phyloP scores from a whole-genome alignment of 2,113 vertebrate genomes.

The Nothocercus julius region DNA sequence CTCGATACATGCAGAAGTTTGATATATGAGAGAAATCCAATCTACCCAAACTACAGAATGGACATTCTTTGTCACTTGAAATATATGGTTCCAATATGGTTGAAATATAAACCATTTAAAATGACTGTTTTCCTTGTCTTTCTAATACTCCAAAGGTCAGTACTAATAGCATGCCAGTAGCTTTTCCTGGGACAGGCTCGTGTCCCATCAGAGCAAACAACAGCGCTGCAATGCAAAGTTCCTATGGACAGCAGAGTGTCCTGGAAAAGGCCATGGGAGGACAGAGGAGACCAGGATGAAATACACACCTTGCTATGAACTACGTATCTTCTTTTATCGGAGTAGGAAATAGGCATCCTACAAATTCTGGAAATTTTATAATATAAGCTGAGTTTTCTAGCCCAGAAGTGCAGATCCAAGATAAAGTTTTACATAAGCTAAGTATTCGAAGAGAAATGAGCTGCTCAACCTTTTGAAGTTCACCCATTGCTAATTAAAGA shows the following conservation, averaged over 20 bases:
- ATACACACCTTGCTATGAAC: background rate
- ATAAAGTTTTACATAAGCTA: slow-evolving; percentile 35
- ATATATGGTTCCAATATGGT: background rate
- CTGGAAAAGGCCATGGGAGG: background rate
- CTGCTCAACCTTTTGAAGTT: slow-evolving; percentile 63
- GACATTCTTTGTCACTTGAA: background rate
- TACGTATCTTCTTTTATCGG: background rate
- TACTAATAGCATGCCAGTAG: background rate
- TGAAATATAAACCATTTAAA: background rate
- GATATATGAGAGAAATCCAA: slow-evolving; percentile 1
- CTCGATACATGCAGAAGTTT: background rate
- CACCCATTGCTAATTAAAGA: slow-evolving; percentile 68
- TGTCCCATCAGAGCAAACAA: background rate
- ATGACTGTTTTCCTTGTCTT: background rate
- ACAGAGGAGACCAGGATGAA: background rate
- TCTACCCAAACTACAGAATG: background rate
- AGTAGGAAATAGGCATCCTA: background rate
- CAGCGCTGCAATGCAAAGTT: background rate
- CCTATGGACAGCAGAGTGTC: background rate
- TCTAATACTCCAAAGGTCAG: background rate
- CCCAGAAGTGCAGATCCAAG: background rate
- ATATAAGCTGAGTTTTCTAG: background rate
- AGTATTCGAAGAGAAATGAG: slow-evolving; percentile 49
- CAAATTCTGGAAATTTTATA: background rate
- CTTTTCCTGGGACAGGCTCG: background rate